phyloP scores from a whole-genome alignment of 2,888 invertebrate genomes.

The Corbicula japonica region DNA sequence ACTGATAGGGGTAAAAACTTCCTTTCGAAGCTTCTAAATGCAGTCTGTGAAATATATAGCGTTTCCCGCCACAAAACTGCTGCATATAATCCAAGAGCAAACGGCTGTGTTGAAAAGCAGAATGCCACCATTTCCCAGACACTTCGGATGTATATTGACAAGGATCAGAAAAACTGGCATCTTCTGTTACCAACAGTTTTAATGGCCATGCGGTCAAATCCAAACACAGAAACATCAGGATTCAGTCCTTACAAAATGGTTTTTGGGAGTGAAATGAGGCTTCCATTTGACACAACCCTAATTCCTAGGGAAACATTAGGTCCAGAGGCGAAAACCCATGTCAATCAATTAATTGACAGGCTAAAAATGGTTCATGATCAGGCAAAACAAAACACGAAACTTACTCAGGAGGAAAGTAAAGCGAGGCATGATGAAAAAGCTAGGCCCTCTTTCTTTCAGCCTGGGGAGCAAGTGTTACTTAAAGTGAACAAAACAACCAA shows the following conservation, averaged over 20 bases:
- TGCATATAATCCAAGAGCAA: slow-evolving; percentile 52
- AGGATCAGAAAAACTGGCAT: slow-evolving; percentile 55
- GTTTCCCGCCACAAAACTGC: slow-evolving; percentile 46
- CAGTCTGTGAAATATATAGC: slow-evolving; percentile 46
- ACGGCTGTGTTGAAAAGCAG: slow-evolving; percentile 40
- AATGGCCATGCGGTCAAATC: slow-evolving; percentile 41
- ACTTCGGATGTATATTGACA: slow-evolving; percentile 43
- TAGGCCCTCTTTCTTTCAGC: slow-evolving; percentile 7
- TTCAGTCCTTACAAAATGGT: slow-evolving; percentile 36
- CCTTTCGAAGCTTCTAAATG: slow-evolving; percentile 25
- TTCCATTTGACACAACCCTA: slow-evolving; percentile 15
- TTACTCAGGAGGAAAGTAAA: slow-evolving; percentile 33
- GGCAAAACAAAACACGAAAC: slow-evolving; percentile 21
- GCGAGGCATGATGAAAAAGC: slow-evolving; percentile 32
- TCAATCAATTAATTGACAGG: slow-evolving; percentile 23
- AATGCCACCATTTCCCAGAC: slow-evolving; percentile 47
- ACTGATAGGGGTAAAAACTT: slow-evolving; percentile 55
- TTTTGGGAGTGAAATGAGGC: slow-evolving; percentile 27
- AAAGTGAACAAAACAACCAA: not conserved
- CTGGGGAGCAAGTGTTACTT: slow-evolving; percentile 15
- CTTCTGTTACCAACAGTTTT: slow-evolving; percentile 39
- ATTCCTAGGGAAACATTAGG: slow-evolving; percentile 5
- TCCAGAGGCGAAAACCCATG: slow-evolving; percentile 2
- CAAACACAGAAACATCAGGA: slow-evolving; percentile 40
- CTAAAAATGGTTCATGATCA: slow-evolving; percentile 30